These are phyloP conservation scores for Agonopterix arenella DNA, from an alignment of 2,888 invertebrate genomes.

Conservation along the genomic window DNA sequence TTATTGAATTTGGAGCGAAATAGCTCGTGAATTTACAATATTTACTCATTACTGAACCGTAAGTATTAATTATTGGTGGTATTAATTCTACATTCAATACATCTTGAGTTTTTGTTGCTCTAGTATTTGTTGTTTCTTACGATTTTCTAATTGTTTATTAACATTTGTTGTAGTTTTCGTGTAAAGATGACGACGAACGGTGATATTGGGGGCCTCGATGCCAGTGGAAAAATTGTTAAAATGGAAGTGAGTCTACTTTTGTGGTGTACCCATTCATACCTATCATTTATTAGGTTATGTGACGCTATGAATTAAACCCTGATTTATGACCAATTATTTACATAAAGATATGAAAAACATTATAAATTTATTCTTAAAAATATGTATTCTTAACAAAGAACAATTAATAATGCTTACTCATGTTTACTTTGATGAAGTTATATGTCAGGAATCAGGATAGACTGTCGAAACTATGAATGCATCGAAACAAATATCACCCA, in stretches of 20 bases:
- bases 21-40: not conserved
- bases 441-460: too few species aligned
- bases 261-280: not conserved
- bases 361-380: too few species aligned
- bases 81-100: not conserved
- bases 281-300: not conserved
- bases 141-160: not conserved
- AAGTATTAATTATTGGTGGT: too few species aligned
- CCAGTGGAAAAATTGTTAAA: constrained; percentile 72
- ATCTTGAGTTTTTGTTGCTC: not conserved
- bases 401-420: not conserved
- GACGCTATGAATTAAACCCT: not conserved
- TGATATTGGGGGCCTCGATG: constrained; percentile 60
- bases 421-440: not conserved
- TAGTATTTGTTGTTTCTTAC: not conserved
- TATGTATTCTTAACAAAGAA: too few species aligned
- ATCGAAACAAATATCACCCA: too few species aligned
- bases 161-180: constrained; percentile 13
- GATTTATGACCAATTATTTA: constrained; percentile 1
- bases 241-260: constrained; percentile 68
- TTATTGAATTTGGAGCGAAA: not conserved
- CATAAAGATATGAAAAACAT: too few species aligned
- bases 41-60: too few species aligned
- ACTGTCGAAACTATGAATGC: too few species aligned
- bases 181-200: constrained; percentile 58